These are phyloP conservation scores for Leucania comma DNA, from an alignment of 2,888 invertebrate genomes.

Conservation along the genomic window DNA sequence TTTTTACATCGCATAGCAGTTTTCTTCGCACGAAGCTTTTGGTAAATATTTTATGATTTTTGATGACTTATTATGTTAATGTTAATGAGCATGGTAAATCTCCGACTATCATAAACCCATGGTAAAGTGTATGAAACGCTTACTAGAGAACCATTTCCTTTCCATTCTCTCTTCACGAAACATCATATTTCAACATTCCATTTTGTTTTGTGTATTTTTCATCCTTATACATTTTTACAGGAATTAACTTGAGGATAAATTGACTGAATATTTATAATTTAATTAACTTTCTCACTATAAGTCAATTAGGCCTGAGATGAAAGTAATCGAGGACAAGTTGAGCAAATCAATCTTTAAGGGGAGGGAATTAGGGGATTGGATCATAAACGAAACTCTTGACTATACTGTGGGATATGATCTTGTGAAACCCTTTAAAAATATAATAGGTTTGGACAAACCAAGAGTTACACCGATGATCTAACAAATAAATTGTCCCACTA, in stretches of 20 bases:
- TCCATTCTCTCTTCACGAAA: constrained; percentile 17
- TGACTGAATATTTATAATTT: constrained; percentile 51
- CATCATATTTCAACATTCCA: constrained; percentile 18
- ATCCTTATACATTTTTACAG: constrained; percentile 32
- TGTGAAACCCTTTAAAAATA: constrained; percentile 21
- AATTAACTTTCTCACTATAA: constrained; percentile 54
- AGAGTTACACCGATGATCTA: constrained; percentile 20
- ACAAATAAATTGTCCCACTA: constrained; percentile 45
- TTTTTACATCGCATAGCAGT: constrained; percentile 21
- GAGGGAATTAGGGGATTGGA: constrained; percentile 30
- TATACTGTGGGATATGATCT: constrained; percentile 9
- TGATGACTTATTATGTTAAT: constrained; percentile 39
- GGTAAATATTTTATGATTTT: constrained; percentile 39
- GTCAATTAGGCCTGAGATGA: constrained; percentile 57
- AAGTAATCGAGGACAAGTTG: constrained; percentile 49
- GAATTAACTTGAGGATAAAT: constrained; percentile 48
- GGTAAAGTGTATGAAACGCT: constrained; percentile 34
- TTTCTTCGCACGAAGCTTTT: constrained; percentile 36
- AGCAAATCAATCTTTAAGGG: constrained; percentile 52
- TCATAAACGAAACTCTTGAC: constrained; percentile 32
- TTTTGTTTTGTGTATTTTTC: constrained; percentile 17
- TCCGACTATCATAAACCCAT: constrained; percentile 22
- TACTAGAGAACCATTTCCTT: constrained; percentile 15
- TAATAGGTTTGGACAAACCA: constrained; percentile 13
- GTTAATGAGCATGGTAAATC: constrained; percentile 29